phyloP scores from a whole-genome alignment of 2,113 vertebrate genomes.

The Columba livia region DNA sequence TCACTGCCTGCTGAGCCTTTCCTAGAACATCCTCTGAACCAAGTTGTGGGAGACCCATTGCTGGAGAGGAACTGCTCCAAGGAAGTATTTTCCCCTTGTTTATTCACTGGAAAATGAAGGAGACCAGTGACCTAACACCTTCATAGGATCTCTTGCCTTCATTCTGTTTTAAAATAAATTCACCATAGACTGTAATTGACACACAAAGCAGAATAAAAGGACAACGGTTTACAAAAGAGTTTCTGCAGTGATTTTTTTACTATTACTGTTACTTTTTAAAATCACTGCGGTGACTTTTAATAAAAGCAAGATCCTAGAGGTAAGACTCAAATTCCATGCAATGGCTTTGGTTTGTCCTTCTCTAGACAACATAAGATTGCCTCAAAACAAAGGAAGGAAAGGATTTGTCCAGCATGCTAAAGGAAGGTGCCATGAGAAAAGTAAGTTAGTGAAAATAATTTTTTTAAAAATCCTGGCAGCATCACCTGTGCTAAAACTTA shows the following conservation, averaged over 20 bases:
- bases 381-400: background rate
- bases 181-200: background rate
- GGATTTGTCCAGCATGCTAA: background rate
- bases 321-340: background rate
- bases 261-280: background rate
- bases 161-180: background rate
- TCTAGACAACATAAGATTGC: background rate
- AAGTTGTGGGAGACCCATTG: background rate
- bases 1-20: background rate
- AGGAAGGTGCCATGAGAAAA: background rate
- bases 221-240: background rate
- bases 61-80: background rate
- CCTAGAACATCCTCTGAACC: background rate
- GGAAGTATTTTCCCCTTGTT: background rate
- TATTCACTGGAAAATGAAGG: background rate
- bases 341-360: background rate
- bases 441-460: background rate
- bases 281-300: background rate
- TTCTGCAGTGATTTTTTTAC: background rate
- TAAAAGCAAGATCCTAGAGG: background rate
- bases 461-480: background rate
- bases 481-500: background rate
- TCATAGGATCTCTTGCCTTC: background rate
- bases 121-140: background rate
- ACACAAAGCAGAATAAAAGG: background rate